Evolutionary conservation across 92 coral and sea anemone species (phyloP).

Genomic region (Zoanthus gigantus): DNA sequence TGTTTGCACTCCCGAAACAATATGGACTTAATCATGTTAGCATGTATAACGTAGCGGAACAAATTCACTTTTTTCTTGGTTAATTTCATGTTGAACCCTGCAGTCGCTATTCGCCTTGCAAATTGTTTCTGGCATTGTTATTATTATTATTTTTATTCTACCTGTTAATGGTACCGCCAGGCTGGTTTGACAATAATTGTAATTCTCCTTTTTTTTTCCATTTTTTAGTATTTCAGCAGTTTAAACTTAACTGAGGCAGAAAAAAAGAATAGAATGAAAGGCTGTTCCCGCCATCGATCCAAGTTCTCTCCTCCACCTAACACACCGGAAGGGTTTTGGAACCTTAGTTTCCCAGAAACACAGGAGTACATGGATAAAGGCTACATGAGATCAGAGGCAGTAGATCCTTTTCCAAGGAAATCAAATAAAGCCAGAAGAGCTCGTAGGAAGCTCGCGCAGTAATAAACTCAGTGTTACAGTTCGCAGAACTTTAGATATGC

Average conservation of each 20-base stretch:
- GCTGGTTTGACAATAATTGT: background rate
- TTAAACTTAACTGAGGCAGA: conserved; percentile 84
- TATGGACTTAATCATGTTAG: too few species aligned
- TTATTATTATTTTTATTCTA: background rate
- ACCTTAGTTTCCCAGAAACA: conserved; percentile 89
- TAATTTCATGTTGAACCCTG: too few species aligned
- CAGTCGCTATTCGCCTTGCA: too few species aligned
- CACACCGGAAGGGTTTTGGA: conserved; percentile 97
- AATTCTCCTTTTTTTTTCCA: background rate
- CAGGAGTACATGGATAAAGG: conserved; percentile 92
- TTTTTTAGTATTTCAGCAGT: conserved; percentile 82
- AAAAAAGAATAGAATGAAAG: conserved; percentile 77
- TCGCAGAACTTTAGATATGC: background rate
- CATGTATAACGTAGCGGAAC: too few species aligned
- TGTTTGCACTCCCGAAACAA: too few species aligned
- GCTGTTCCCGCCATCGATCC: conserved; percentile 95
- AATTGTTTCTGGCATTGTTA: too few species aligned
- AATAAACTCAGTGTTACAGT: background rate
- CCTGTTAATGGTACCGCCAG: background rate
- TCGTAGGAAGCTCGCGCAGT: conserved; percentile 47
- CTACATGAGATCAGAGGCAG: conserved; percentile 70
- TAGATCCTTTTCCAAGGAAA: conserved; percentile 64
- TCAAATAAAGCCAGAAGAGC: conserved; percentile 39
- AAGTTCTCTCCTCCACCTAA: conserved; percentile 95
- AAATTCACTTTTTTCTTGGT: too few species aligned